Evolutionary conservation across 2,113 vertebrate species (phyloP).

Genomic region (Oceanodroma tethys): DNA sequence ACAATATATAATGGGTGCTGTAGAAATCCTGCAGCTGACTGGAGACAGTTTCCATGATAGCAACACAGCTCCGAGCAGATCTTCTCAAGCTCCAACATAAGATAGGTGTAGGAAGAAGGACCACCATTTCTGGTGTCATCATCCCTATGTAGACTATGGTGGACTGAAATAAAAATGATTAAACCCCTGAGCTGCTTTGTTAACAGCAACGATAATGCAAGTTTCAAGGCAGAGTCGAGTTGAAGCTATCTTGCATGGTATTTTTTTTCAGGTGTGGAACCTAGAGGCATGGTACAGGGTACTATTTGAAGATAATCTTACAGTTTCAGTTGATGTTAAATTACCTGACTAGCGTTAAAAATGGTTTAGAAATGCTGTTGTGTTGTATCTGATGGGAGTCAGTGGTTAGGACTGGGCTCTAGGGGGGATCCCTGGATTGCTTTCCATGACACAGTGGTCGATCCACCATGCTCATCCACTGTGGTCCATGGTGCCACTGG

Average conservation of each 20-base stretch:
- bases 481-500: fast-evolving
- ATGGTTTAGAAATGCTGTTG: background rate
- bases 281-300: background rate
- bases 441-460: background rate
- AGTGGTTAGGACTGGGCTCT: background rate
- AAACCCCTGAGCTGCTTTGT: background rate
- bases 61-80: background rate
- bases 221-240: background rate
- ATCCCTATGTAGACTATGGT: background rate
- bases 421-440: background rate
- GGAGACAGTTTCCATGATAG: background rate
- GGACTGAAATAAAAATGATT: background rate
- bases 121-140: background rate
- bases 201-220: background rate
- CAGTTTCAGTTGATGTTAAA: background rate
- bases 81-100: background rate
- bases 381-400: background rate
- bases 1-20: background rate
- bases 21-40: background rate
- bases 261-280: background rate
- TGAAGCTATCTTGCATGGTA: fast-evolving
- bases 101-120: background rate
- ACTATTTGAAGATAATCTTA: background rate
- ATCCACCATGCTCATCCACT: fast-evolving
- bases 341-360: background rate